Evolutionary conservation across 2,888 invertebrate genomes (phyloP).

Genomic region (Drosophila buzzatii): DNA sequence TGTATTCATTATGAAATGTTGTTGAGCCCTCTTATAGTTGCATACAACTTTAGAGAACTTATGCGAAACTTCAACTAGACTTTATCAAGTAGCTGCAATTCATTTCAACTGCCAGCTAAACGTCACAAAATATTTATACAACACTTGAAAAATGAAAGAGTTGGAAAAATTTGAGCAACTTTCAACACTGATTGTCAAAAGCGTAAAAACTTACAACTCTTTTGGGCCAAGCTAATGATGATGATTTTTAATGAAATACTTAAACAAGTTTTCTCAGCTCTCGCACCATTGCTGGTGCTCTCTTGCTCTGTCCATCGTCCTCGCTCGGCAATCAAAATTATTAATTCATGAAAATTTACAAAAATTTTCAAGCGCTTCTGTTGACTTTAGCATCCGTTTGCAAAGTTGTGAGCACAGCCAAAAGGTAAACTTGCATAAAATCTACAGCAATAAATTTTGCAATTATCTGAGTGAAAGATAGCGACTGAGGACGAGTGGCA

Average conservation of each 20-base stretch:
- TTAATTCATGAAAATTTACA: conserved; percentile 60
- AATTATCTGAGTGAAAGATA: conserved; percentile 35
- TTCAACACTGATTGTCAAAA: conserved; percentile 52
- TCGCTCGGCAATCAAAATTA: conserved; percentile 65
- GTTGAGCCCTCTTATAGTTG: background rate
- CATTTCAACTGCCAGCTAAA: conserved; percentile 11
- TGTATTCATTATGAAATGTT: background rate
- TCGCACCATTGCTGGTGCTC: too few species aligned
- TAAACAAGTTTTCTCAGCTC: conserved; percentile 43
- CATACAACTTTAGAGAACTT: conserved; percentile 24
- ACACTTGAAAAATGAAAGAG: conserved; percentile 1
- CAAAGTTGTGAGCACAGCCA: conserved; percentile 48
- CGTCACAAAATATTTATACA: conserved; percentile 15
- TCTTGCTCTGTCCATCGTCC: background rate
- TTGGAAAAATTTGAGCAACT: conserved; percentile 7
- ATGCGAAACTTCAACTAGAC: conserved; percentile 10
- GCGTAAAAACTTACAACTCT: conserved; percentile 22
- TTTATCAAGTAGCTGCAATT: conserved; percentile 36
- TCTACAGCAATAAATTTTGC: conserved; percentile 59
- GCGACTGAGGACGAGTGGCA: background rate
- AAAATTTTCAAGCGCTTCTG: conserved; percentile 40
- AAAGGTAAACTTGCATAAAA: conserved; percentile 67
- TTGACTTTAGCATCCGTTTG: conserved; percentile 44
- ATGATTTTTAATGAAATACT: conserved; percentile 67
- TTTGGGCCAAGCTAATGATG: conserved; percentile 53